These are phyloP conservation scores for Callaeas wilsoni DNA, from an alignment of 2,113 vertebrate species.

Conservation along the genomic window DNA sequence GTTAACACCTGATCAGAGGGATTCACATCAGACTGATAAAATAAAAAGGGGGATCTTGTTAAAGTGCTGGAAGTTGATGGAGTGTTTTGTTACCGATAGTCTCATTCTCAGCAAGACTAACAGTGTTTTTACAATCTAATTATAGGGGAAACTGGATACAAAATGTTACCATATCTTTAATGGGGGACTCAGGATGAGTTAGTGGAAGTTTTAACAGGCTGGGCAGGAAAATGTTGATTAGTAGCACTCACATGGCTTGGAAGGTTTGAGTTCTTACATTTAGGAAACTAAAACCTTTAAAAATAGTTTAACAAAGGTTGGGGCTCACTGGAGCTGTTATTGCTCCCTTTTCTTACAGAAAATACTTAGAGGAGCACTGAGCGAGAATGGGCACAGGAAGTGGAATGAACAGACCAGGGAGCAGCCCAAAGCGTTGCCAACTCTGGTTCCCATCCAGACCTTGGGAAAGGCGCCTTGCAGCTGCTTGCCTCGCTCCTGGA, in stretches of 20 bases:
- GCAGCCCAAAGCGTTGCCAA: background rate
- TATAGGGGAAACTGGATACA: background rate
- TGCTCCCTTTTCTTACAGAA: background rate
- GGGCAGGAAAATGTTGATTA: background rate
- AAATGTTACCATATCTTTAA: constrained; percentile 21
- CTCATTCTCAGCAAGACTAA: background rate
- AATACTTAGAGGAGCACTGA: background rate
- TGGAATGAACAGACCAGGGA: rapidly evolving
- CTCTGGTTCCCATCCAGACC: background rate
- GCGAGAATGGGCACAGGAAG: rapidly evolving
- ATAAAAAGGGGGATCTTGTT: background rate
- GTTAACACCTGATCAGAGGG: constrained; percentile 28
- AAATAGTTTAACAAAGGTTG: background rate
- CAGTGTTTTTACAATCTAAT: background rate
- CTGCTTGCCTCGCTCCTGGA: background rate
- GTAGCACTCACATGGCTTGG: background rate
- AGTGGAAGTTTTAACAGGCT: background rate
- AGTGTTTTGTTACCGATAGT: constrained; percentile 32
- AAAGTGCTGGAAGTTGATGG: background rate
- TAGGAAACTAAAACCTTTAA: background rate
- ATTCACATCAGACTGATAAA: constrained; percentile 14
- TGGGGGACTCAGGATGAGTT: background rate
- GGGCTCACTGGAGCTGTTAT: background rate
- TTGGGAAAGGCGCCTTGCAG: background rate
- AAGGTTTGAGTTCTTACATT: background rate